phyloP scores from a whole-genome alignment of 2,113 vertebrate species.

The Gadus chalcogrammus region DNA sequence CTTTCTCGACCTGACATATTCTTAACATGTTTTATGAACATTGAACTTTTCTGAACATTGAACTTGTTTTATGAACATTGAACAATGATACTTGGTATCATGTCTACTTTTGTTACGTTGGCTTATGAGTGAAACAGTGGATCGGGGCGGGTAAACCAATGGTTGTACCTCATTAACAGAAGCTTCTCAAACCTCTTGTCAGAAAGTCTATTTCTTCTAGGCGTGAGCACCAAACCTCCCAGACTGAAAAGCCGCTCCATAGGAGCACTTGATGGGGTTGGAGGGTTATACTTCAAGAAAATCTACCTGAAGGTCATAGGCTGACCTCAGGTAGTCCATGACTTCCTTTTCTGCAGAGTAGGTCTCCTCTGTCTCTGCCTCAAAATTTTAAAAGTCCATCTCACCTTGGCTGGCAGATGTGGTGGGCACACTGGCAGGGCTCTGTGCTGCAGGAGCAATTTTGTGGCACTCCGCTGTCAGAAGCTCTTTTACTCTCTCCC shows the following conservation, averaged over 20 bases:
- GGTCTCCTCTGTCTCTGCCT: too few relatives aligned
- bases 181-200: constrained; percentile 16
- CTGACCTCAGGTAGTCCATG: too few relatives aligned
- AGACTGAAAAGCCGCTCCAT: neutral
- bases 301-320: too few relatives aligned
- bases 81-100: neutral
- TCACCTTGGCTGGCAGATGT: too few relatives aligned
- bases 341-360: too few relatives aligned
- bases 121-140: constrained; percentile 7
- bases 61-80: neutral
- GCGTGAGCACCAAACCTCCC: constrained; percentile 20
- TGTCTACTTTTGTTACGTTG: constrained; percentile 1
- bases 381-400: neutral
- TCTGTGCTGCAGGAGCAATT: neutral
- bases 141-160: constrained; percentile 7
- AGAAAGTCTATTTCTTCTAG: constrained; percentile 17
- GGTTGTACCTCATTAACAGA: constrained; percentile 7
- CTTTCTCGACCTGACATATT: neutral
- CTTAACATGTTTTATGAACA: neutral
- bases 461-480: constrained; percentile 10
- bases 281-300: too few relatives aligned
- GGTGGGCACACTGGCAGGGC: neutral
- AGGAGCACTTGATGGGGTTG: too few relatives aligned
- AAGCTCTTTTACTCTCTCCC: constrained; percentile 7
- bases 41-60: too few relatives aligned